These are phyloP conservation scores for Scotopteryx bipunctaria DNA, from an alignment of 2,888 invertebrate species.

Conservation along the genomic window DNA sequence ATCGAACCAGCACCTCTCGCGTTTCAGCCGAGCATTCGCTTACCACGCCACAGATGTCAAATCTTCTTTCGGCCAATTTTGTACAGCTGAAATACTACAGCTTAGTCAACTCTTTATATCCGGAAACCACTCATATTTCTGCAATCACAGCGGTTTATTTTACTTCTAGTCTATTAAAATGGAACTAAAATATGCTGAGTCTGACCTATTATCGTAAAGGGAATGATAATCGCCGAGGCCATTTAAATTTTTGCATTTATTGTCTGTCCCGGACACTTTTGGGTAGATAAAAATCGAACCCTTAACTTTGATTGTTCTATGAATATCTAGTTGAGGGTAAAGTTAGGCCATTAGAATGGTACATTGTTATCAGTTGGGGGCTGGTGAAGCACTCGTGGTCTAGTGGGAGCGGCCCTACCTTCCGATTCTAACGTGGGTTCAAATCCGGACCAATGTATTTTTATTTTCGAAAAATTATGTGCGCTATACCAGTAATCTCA, in stretches of 20 bases:
- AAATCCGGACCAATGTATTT: too few relatives aligned
- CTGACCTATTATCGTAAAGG: constrained; percentile 22
- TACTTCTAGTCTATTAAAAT: neutral
- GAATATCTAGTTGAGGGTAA: constrained; percentile 15
- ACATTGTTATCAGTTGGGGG: constrained; percentile 21
- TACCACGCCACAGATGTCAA: too few relatives aligned
- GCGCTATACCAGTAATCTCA: too few relatives aligned
- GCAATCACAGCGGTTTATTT: neutral
- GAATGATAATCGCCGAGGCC: constrained; percentile 24
- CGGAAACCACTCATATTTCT: neutral
- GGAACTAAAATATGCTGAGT: neutral
- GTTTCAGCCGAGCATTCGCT: too few relatives aligned
- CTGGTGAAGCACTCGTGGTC: constrained; percentile 4
- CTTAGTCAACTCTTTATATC: neutral
- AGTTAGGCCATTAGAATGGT: constrained; percentile 26
- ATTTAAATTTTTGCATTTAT: constrained; percentile 34
- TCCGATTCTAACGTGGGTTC: too few relatives aligned
- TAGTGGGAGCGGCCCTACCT: too few relatives aligned
- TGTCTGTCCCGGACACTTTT: constrained; percentile 29
- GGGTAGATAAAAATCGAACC: constrained; percentile 28
- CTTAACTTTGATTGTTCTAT: constrained; percentile 28
- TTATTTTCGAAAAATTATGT: too few relatives aligned
- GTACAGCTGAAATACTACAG: too few relatives aligned
- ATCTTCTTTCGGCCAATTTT: too few relatives aligned
- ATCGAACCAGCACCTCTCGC: too few relatives aligned